Evolutionary conservation across 2,797 vertebrate genomes (phyloP).

Genomic region (Lemur catta): DNA sequence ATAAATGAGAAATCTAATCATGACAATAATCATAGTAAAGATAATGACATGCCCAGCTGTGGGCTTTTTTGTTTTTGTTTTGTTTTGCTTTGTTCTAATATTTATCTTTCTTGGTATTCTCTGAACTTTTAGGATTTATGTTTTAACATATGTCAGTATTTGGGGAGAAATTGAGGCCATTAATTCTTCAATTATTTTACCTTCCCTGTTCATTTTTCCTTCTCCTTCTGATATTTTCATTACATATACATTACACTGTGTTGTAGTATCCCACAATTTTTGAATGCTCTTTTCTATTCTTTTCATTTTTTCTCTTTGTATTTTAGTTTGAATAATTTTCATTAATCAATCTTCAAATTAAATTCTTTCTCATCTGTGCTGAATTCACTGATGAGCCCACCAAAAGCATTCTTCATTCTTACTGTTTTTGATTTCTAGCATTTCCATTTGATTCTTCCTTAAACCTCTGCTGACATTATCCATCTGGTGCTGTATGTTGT

Average conservation of each 20-base stretch:
- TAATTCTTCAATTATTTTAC: background rate
- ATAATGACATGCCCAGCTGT: background rate
- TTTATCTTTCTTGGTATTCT: background rate
- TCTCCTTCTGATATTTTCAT: background rate
- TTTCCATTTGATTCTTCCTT: background rate
- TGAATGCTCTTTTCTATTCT: background rate
- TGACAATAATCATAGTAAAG: background rate
- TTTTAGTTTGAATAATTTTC: background rate
- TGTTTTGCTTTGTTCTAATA: background rate
- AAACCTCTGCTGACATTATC: background rate
- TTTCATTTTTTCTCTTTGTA: background rate
- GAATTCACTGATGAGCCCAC: background rate
- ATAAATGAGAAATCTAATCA: background rate
- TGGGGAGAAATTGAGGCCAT: background rate
- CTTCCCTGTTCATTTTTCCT: background rate
- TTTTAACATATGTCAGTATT: background rate
- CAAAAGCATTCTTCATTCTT: background rate
- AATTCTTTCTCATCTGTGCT: background rate
- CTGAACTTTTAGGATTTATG: background rate
- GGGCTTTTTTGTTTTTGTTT: background rate
- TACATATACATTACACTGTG: background rate
- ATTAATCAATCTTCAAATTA: background rate
- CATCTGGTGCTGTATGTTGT: background rate
- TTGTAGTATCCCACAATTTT: background rate
- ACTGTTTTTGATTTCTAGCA: background rate